phyloP scores from a whole-genome alignment of 2,113 vertebrate genomes.

The Climacteris rufus region DNA sequence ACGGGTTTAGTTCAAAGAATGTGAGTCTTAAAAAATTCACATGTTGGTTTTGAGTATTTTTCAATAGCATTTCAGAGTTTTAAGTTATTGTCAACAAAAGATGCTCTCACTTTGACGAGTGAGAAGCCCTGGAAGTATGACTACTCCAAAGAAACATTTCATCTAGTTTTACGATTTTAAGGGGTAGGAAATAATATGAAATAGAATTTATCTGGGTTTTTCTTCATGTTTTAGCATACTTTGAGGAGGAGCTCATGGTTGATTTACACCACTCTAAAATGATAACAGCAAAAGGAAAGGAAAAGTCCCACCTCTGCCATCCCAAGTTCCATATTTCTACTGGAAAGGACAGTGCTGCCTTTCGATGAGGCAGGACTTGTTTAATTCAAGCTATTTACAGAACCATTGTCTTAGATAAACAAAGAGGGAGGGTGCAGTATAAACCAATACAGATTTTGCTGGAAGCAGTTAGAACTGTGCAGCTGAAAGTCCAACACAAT shows the following conservation, averaged over 20 bases:
- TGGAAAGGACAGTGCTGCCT: not conserved
- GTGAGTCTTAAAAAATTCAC: not conserved
- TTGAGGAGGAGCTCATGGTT: not conserved
- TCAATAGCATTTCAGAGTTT: not conserved
- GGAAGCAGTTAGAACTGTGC: not conserved
- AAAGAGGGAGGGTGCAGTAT: not conserved
- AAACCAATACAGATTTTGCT: not conserved
- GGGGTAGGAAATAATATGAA: not conserved
- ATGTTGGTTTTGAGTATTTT: not conserved
- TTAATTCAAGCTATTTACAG: not conserved
- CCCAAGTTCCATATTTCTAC: not conserved
- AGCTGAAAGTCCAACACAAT: not conserved
- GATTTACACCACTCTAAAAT: not conserved
- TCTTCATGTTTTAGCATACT: not conserved
- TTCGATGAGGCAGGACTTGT: not conserved
- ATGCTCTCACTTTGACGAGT: not conserved
- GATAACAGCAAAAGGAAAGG: not conserved
- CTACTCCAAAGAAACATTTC: not conserved
- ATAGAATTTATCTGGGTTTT: not conserved
- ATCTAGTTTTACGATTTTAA: not conserved
- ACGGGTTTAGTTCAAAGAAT: not conserved
- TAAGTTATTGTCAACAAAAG: not conserved
- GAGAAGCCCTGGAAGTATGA: not conserved
- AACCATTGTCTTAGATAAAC: not conserved
- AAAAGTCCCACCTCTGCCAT: not conserved